Percentiles rank a stretch among this genome's conserved stretches.
Evolutionary conservation across 1,140 invertebrate species (phyloP).

Genomic region (Stenopsyche tienmushanensis): DNA sequence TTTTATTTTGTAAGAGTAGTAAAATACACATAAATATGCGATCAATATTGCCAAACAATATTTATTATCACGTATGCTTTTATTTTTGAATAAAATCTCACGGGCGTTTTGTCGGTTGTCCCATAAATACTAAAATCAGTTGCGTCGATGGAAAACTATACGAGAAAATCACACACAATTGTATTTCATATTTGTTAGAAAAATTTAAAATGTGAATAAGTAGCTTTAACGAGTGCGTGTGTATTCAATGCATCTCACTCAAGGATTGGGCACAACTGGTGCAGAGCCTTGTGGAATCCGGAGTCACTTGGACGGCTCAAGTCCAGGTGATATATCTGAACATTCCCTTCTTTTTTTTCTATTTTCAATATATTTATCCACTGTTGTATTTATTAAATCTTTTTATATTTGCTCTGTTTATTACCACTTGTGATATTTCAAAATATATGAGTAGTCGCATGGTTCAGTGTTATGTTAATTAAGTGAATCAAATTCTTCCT

Average conservation of each 20-base stretch:
- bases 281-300: conserved; percentile 75
- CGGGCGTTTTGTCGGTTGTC: too few relatives aligned
- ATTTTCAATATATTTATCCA: conserved; percentile 28
- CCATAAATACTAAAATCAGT: too few relatives aligned
- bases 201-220: not conserved
- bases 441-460: not conserved
- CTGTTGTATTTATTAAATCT: too few relatives aligned
- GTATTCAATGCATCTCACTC: conserved; percentile 52
- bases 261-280: conserved; percentile 79
- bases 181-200: not conserved
- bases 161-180: too few relatives aligned
- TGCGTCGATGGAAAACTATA: too few relatives aligned
- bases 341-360: conserved; percentile 19
- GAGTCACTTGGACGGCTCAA: conserved; percentile 72
- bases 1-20: not conserved
- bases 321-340: conserved; percentile 64
- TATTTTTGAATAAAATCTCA: too few relatives aligned
- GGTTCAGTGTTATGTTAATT: not conserved
- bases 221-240: conserved; percentile 31
- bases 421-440: not conserved
- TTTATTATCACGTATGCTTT: too few relatives aligned
- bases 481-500: not conserved
- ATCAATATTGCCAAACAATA: not conserved
- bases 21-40: not conserved
- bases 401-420: not conserved